Conservation (phyloP, 2,797 vertebrate genomes). For the Heterohyrax brucei region DNA sequence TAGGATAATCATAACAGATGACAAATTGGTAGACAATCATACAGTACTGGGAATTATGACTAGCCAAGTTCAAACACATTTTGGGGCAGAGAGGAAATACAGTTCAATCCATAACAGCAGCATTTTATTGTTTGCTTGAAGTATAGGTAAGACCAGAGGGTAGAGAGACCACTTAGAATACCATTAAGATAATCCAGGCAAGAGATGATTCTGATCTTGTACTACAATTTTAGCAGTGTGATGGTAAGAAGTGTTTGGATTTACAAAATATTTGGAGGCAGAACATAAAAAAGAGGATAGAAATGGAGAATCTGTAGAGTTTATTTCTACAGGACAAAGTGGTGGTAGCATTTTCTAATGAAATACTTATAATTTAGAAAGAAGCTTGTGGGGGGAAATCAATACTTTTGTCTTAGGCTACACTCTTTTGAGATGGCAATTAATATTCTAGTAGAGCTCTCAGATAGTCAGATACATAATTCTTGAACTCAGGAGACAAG, state of each 20-base stretch:
- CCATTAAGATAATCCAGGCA: background rate
- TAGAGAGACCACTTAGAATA: background rate
- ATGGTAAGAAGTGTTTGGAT: background rate
- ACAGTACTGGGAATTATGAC: no score
- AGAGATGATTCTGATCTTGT: background rate
- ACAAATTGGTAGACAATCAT: no score
- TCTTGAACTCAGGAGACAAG: background rate
- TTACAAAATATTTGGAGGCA: background rate
- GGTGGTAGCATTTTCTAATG: background rate
- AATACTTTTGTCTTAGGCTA: background rate
- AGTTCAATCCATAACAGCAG: no score
- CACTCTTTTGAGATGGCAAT: background rate
- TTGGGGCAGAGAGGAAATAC: no score
- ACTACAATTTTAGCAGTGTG: background rate
- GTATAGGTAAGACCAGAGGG: background rate
- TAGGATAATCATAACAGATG: no score
- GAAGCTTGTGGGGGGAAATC: background rate
- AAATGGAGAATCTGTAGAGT: background rate
- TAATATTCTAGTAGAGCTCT: background rate
- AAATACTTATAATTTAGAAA: background rate
- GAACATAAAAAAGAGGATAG: background rate
- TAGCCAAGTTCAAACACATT: no score
- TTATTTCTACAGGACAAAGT: background rate
- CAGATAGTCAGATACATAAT: background rate
- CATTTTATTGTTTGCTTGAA: fast-evolving